Percentiles rank a stretch among this genome's conserved stretches.
These are phyloP conservation scores for Mus minutoides DNA, from an alignment of 2,797 vertebrate species.

Conservation along the genomic window DNA sequence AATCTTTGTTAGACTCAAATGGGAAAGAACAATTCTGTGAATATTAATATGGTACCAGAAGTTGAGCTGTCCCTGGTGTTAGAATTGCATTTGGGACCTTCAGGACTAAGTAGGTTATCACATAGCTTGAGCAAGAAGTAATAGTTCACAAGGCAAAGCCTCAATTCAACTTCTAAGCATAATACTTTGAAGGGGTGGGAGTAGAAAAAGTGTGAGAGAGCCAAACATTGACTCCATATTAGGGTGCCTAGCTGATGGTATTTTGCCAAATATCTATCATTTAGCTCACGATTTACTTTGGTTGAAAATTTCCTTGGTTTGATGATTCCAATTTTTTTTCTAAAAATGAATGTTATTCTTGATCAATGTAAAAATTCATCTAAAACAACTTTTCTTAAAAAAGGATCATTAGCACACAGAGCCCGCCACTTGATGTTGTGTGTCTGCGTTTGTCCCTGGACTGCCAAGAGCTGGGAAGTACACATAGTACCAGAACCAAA, in stretches of 20 bases:
- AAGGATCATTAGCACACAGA: not conserved
- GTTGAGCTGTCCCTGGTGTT: not conserved
- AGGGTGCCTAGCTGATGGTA: not conserved
- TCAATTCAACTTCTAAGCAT: not conserved
- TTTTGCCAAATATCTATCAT: not conserved
- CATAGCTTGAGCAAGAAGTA: not conserved
- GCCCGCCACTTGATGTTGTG: not conserved
- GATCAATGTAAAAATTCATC: constrained; percentile 40
- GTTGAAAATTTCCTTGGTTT: constrained; percentile 38
- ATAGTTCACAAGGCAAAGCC: not conserved
- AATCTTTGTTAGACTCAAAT: not conserved
- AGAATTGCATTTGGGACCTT: not conserved
- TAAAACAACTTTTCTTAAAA: constrained; percentile 42
- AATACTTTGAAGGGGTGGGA: not conserved
- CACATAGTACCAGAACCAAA: not conserved
- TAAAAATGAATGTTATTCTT: not conserved
- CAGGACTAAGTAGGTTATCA: not conserved
- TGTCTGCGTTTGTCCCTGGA: not conserved
- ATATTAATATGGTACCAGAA: not conserved
- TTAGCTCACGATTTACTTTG: not conserved
- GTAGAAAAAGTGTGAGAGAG: not conserved
- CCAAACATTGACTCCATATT: not conserved
- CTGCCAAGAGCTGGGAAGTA: constrained; percentile 1
- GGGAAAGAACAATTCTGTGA: not conserved
- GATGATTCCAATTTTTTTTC: not conserved